Evolutionary conservation across 2,113 vertebrate genomes (phyloP).

Genomic region (Nanorana parkeri): DNA sequence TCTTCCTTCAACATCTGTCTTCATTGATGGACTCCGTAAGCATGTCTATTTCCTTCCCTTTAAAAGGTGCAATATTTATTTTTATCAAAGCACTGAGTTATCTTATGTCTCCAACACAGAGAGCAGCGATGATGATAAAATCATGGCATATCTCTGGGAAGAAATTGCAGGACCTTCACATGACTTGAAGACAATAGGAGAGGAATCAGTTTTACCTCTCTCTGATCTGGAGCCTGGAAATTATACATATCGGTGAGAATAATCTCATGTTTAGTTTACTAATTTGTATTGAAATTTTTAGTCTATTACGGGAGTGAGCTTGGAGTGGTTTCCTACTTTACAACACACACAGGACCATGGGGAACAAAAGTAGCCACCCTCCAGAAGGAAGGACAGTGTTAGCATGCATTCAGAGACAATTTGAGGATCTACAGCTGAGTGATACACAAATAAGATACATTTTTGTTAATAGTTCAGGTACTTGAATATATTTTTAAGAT

Average conservation of each 20-base stretch:
- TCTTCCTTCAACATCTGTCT: constrained; percentile 67
- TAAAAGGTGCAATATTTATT: not conserved
- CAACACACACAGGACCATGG: no score
- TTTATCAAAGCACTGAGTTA: not conserved
- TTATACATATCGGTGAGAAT: constrained; percentile 79
- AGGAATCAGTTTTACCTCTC: constrained; percentile 71
- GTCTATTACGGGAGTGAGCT: no score
- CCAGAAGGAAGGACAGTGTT: no score
- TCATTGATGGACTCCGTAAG: constrained; percentile 81
- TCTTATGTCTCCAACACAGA: constrained; percentile 65
- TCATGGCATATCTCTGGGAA: constrained; percentile 81
- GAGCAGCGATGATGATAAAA: constrained; percentile 75
- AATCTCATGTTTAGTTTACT: no score
- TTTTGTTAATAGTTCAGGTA: no score
- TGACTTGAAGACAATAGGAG: constrained; percentile 68
- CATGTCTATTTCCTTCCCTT: not conserved
- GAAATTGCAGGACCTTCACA: constrained; percentile 75
- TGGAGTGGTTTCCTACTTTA: no score
- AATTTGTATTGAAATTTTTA: no score
- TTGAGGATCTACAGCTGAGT: no score
- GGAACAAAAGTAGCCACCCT: no score
- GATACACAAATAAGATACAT: no score
- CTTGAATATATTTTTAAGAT: no score
- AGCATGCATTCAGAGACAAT: no score
- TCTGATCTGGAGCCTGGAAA: constrained; percentile 75